phyloP scores from a whole-genome alignment of 2,797 vertebrate genomes.

The Percopsis omiscomaycus region DNA sequence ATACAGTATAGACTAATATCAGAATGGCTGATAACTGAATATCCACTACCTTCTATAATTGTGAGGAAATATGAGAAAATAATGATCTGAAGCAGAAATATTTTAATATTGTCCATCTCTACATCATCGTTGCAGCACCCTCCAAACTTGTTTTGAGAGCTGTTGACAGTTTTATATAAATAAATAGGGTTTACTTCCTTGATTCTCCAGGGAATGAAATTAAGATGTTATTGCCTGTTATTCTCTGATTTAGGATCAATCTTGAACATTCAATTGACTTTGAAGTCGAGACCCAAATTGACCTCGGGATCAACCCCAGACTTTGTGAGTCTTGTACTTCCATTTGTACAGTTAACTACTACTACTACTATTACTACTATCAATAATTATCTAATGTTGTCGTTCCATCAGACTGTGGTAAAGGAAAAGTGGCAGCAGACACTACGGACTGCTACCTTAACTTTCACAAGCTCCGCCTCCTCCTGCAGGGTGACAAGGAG shows the following conservation, averaged over 20 bases:
- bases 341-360: background rate
- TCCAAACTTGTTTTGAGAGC: too few species aligned
- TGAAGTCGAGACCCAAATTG: slow-evolving; percentile 82
- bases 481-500: slow-evolving; percentile 84
- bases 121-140: too few species aligned
- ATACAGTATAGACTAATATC: too few species aligned
- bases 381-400: background rate
- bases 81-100: too few species aligned
- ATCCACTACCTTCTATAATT: too few species aligned
- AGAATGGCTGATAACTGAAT: too few species aligned
- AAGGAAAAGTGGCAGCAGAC: slow-evolving; percentile 75
- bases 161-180: too few species aligned
- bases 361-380: background rate
- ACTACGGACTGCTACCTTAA: slow-evolving; percentile 81
- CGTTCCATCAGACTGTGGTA: slow-evolving; percentile 73
- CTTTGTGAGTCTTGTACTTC: slow-evolving; percentile 76
- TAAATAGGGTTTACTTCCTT: too few species aligned
- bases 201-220: too few species aligned
- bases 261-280: slow-evolving; percentile 81
- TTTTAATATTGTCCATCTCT: too few species aligned
- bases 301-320: slow-evolving; percentile 81
- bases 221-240: too few species aligned
- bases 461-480: slow-evolving; percentile 82
- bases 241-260: slow-evolving; percentile 63
- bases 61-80: too few species aligned